Evolutionary conservation across 2,888 invertebrate genomes (phyloP), one percentile per base, ranked within the genome.

Genomic region (Callyntrura sp.): DNA sequence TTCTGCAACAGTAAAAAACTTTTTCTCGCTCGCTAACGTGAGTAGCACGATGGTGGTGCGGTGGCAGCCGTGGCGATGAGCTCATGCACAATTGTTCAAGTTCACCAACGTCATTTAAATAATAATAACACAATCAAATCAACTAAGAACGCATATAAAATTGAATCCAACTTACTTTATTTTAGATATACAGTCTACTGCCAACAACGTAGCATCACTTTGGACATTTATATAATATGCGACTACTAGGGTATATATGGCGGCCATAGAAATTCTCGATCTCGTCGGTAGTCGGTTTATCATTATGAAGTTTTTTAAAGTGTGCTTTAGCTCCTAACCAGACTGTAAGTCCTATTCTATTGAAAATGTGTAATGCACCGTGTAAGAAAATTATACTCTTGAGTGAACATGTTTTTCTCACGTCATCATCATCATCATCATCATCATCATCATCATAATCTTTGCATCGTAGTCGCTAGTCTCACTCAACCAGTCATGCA

Each of bases 371-470:
- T 35, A 35, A 43, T 79, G 60, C 79, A 57, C 79, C 57, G 20
- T 76, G 79, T 35, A 60, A 35, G 20, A 79, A 79, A 79, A 79
- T 79, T 5, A 35, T 60, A 79, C 60, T 79, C 57, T 60, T 79
- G 60, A 79, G 60, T 79, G 79, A 79, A 17, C 79, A 79, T 60
- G 79, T 79, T 79, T 79, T 79, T 79, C 79, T 79, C 79, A 79
- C 79, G 79, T 79, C 79, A 79, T 60, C 79, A 57, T 79, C 79
- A 79, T 79, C 79, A 55, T 78, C 76, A 48, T 73, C n/a, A n/a
- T n/a, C 79, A 57, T 79, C 79, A 79, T 60, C 79, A 57, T 79
- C 79, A 79, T 79, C 79, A 55, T 78, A 48, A 48, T 73, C 48
- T 17, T 35, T 35, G 35, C 70, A 70, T n/a, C 62, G 17, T 35